Percentiles rank a stretch among this genome's conserved stretches.
Conservation (phyloP, 1,140 invertebrate species). For the Tetramorium parvispinum region DNA sequence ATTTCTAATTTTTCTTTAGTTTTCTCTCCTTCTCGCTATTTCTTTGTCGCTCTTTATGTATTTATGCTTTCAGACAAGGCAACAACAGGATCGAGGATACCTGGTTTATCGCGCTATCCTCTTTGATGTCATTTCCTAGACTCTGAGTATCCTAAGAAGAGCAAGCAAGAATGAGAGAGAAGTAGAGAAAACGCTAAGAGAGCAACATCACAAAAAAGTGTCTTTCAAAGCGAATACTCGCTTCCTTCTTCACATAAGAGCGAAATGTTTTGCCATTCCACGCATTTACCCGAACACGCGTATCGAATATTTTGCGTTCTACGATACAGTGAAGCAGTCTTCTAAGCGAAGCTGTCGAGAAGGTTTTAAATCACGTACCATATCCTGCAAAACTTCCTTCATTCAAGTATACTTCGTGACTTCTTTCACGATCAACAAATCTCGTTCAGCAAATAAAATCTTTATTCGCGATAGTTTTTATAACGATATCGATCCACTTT, state of each 20-base stretch:
- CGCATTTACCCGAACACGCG: conserved; percentile 38
- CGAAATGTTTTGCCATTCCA: conserved; percentile 65
- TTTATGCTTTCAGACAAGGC: conserved; percentile 34
- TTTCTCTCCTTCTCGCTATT: not conserved
- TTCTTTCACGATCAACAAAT: not conserved
- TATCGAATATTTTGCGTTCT: conserved; percentile 5
- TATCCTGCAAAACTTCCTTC: not conserved
- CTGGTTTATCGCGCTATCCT: conserved; percentile 54
- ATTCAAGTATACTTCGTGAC: conserved; percentile 11
- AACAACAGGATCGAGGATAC: conserved; percentile 62
- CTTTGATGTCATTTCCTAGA: conserved; percentile 65
- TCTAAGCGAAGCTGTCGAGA: conserved; percentile 24
- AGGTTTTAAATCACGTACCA: conserved; percentile 38
- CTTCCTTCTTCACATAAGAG: conserved; percentile 13
- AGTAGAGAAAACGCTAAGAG: conserved; percentile 12
- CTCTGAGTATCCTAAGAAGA: conserved; percentile 37
- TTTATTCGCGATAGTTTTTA: not conserved
- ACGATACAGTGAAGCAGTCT: conserved; percentile 4
- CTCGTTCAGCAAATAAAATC: conserved; percentile 12
- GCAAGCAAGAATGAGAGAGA: not conserved
- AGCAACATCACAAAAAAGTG: conserved; percentile 51
- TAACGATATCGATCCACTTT: not conserved
- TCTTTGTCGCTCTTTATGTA: not conserved
- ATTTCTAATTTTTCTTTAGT: not conserved
- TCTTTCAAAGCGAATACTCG: conserved; percentile 67